A percentile compares a stretch with the other conserved stretches of the same genome.
Conservation (phyloP, 2,113 vertebrate genomes). For the Antigone vipio region DNA sequence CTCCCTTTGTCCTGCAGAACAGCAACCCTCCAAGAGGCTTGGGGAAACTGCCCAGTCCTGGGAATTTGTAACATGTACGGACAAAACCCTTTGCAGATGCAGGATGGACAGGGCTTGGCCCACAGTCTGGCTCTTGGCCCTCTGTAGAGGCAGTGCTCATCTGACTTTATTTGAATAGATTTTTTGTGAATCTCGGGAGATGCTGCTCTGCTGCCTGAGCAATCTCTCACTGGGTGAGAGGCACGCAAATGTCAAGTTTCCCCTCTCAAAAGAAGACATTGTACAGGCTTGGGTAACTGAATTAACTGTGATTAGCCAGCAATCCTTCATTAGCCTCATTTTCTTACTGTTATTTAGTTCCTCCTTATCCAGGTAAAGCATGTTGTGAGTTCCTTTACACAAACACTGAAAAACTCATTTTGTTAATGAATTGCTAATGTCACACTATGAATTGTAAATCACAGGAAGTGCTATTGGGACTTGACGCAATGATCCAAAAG, state of each 20-base stretch:
- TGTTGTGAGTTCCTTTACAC: neutral
- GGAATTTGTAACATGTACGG: neutral
- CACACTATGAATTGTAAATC: neutral
- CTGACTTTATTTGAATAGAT: neutral
- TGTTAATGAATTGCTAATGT: slow-evolving; percentile 58
- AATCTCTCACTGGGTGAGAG: neutral
- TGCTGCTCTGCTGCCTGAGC: neutral
- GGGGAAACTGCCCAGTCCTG: neutral
- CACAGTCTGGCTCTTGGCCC: neutral
- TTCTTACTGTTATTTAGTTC: neutral
- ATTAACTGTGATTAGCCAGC: neutral
- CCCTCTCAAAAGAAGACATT: neutral
- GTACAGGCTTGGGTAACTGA: neutral
- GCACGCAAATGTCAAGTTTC: neutral
- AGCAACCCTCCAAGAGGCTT: neutral
- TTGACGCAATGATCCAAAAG: slow-evolving; percentile 4
- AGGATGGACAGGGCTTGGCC: neutral
- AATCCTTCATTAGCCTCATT: neutral
- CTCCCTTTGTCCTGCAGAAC: neutral
- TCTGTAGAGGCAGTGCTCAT: neutral
- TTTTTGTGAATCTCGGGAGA: neutral
- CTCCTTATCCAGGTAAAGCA: neutral
- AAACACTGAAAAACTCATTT: neutral
- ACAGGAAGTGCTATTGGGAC: neutral
- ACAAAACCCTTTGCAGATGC: neutral